Evolutionary conservation across 2,113 vertebrate species (phyloP).

Genomic region (Cavia aperea): DNA sequence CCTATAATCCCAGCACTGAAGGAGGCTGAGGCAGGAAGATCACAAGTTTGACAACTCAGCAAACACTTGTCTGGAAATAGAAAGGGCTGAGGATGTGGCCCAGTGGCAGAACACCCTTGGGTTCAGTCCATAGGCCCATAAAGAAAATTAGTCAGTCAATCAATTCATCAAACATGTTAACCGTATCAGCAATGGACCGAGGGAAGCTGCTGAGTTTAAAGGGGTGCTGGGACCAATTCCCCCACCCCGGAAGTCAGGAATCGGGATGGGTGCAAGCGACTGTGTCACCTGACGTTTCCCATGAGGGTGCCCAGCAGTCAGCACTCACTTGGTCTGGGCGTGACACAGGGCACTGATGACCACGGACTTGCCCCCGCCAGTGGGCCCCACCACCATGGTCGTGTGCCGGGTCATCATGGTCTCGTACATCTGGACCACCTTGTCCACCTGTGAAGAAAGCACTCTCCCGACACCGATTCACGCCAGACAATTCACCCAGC

Average conservation of each 20-base stretch:
- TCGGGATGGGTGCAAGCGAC: rapidly evolving
- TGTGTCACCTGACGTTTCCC: rapidly evolving
- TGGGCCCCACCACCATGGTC: slow-evolving; percentile 96
- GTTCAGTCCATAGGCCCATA: background rate
- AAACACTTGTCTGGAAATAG: background rate
- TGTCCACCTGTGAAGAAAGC: slow-evolving; percentile 85
- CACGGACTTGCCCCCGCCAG: slow-evolving; percentile 95
- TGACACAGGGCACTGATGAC: slow-evolving; percentile 92
- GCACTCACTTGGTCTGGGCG: slow-evolving; percentile 89
- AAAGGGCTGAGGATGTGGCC: background rate
- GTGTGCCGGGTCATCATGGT: slow-evolving; percentile 98
- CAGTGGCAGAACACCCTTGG: background rate
- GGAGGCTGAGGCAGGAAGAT: background rate
- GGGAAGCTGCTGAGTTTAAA: background rate
- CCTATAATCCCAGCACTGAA: background rate
- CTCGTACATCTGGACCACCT: slow-evolving; percentile 97
- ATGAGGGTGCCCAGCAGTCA: rapidly evolving
- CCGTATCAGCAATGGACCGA: background rate
- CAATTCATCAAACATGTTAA: background rate
- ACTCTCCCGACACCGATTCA: background rate
- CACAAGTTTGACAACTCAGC: background rate
- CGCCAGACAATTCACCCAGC: rapidly evolving
- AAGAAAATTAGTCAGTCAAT: background rate
- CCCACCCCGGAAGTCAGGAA: background rate
- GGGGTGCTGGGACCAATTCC: background rate